Evolutionary conservation across 2,797 vertebrate genomes (phyloP).

Genomic region (Myoxocephalus aenaeus): DNA sequence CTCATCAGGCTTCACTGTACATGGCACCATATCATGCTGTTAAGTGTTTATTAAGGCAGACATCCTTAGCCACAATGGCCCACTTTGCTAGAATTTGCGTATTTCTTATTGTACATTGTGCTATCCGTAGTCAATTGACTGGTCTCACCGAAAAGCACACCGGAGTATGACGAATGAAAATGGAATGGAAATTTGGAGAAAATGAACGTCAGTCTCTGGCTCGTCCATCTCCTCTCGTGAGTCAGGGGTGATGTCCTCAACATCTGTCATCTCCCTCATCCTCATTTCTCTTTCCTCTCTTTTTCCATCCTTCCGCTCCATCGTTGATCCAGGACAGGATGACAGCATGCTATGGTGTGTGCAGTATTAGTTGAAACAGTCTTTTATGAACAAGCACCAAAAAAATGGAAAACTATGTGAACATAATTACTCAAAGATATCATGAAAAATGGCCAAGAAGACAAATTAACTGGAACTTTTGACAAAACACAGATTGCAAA

Average conservation of each 20-base stretch:
- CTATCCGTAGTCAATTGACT: no score
- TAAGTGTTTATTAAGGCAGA: conserved; percentile 44
- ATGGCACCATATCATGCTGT: background rate
- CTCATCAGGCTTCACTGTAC: conserved; percentile 7
- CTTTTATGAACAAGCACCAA: background rate
- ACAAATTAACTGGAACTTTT: background rate
- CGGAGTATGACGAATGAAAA: conserved; percentile 29
- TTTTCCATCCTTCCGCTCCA: conserved; percentile 44
- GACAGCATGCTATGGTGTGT: conserved; percentile 20
- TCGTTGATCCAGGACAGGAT: conserved; percentile 31
- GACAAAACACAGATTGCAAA: background rate
- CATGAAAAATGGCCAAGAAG: background rate
- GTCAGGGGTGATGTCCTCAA: conserved; percentile 47
- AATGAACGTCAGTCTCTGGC: conserved; percentile 61
- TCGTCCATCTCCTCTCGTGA: conserved; percentile 30
- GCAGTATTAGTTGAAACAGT: background rate
- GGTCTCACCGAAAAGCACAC: background rate
- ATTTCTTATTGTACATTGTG: conserved; percentile 69
- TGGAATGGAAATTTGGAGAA: conserved; percentile 35
- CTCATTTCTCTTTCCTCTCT: conserved; percentile 39
- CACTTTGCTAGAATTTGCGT: conserved; percentile 72
- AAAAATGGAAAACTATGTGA: background rate
- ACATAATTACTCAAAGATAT: background rate
- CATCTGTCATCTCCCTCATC: conserved; percentile 48
- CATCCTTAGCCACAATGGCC: conserved; percentile 57